Conservation (phyloP, 2,888 invertebrate species). For the Epsilonema sp. region DNA sequence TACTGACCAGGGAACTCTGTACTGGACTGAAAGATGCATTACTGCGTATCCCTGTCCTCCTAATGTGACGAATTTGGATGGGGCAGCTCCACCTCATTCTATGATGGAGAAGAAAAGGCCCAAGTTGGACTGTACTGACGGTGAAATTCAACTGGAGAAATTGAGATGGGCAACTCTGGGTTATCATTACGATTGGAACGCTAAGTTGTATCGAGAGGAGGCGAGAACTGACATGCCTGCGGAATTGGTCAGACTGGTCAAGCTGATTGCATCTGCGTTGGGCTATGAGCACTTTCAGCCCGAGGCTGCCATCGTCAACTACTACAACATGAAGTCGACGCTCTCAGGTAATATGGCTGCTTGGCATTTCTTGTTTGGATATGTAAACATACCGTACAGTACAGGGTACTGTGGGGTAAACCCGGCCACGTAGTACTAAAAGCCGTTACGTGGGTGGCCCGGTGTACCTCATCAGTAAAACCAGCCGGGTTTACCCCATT, state of each 20-base stretch:
- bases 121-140: no score
- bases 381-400: no score
- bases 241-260: constrained; percentile 47
- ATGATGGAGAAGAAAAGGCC: constrained; percentile 9
- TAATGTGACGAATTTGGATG: constrained; percentile 31
- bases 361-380: no score
- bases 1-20: background rate
- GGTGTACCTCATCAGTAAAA: no score
- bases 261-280: constrained; percentile 37
- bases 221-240: constrained; percentile 42
- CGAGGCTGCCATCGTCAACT: constrained; percentile 88
- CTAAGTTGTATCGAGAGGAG: constrained; percentile 45
- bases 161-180: constrained; percentile 87
- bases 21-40: background rate
- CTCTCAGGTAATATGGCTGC: constrained; percentile 51
- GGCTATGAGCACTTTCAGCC: constrained; percentile 43
- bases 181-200: constrained; percentile 94
- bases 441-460: no score
- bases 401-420: no score
- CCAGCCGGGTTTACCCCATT: no score
- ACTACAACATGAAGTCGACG: constrained; percentile 75
- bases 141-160: no score
- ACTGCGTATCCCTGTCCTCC: constrained; percentile 28
- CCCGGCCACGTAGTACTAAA: no score
- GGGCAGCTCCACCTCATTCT: background rate